A percentile compares a stretch with the other conserved stretches of the same genome.
phyloP scores from a whole-genome alignment of 92 coral and sea anemone genomes.

The Galaxea fascicularis region DNA sequence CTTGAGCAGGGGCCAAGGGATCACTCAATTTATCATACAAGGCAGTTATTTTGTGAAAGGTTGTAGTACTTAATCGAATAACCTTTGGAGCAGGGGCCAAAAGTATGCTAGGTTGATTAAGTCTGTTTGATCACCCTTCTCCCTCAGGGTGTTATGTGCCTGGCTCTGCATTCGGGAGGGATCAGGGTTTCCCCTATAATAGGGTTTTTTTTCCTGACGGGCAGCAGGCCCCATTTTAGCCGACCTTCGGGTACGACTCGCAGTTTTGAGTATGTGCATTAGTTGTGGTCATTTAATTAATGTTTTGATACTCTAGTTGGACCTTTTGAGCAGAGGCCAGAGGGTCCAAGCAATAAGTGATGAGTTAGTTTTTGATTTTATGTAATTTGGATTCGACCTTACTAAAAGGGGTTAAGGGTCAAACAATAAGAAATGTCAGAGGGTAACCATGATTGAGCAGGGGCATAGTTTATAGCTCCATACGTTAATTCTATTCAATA shows the following conservation, averaged over 20 bases:
- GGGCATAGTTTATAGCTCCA: not conserved
- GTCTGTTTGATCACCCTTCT: too few relatives aligned
- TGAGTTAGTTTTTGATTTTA: too few relatives aligned
- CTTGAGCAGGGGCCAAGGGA: conserved; percentile 5
- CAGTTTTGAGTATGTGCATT: too few relatives aligned
- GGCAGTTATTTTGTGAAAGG: not conserved
- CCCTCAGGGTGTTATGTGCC: not conserved
- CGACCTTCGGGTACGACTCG: too few relatives aligned
- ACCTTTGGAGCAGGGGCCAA: conserved; percentile 1
- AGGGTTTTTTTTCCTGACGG: not conserved
- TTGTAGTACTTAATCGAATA: not conserved
- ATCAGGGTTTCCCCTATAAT: too few relatives aligned
- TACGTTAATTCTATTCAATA: not conserved
- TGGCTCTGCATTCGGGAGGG: too few relatives aligned
- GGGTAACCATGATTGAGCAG: not conserved
- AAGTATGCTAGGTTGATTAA: too few relatives aligned
- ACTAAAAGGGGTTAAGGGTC: too few relatives aligned
- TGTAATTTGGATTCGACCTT: too few relatives aligned
- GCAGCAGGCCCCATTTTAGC: conserved; percentile 1
- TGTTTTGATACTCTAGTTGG: not conserved
- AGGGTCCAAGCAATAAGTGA: too few relatives aligned
- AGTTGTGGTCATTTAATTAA: too few relatives aligned
- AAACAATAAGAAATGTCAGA: not conserved
- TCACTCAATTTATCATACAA: not conserved
- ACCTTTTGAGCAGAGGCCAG: not conserved